Evolutionary conservation across 2,797 vertebrate genomes (phyloP), one percentile per base, ranked within the genome.

Genomic region (Tolypeutes matacus): DNA sequence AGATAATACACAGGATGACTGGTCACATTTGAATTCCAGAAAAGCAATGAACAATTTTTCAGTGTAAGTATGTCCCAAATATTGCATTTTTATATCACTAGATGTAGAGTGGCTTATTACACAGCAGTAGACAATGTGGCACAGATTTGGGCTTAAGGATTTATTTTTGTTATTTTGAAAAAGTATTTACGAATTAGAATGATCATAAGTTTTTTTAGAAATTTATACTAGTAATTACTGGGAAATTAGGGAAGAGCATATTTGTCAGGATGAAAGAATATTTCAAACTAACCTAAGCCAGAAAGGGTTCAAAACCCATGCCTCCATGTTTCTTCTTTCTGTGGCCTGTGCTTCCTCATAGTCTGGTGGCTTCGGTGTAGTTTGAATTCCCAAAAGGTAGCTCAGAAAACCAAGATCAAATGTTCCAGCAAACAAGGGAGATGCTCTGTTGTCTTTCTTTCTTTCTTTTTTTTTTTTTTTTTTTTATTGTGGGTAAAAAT

Each of bases 321-420:
- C 49, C 39, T 89, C 18, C 58, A 34, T 0, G 3, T 67, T 86
- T 25, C 17, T 75, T 81, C 65, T 58, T 27, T 27, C 0, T 2
- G n/a, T n/a, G 15, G 7, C 27, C 4, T 51, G 27, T 5, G 23
- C 15, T 70, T 49, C 49, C 36, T 69, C 20, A 8, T 0, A 6
- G 8, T 20, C 60, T 58, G 6, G 23, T 4, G n/a, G 31, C 46
- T 42, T 46, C 53, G 27, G 14, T 7, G 29, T 15, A 18, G 14
- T 12, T 53, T 65, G 25, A 64, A 36, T n/a, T 62, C 53, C 21
- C 18, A 10, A 1, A 3, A 18, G 29, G 49, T 4, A 75, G 27
- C 53, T 86, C 76, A 27, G 70, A 84, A 36, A 2, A 82, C 36
- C 51, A 58, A 53, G 62, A 53, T 64, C 77, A 31, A 60, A 70